A percentile compares a stretch with the other conserved stretches of the same genome.
Evolutionary conservation across 2,797 vertebrate species (phyloP).

Genomic region (Alfaro cultratus): DNA sequence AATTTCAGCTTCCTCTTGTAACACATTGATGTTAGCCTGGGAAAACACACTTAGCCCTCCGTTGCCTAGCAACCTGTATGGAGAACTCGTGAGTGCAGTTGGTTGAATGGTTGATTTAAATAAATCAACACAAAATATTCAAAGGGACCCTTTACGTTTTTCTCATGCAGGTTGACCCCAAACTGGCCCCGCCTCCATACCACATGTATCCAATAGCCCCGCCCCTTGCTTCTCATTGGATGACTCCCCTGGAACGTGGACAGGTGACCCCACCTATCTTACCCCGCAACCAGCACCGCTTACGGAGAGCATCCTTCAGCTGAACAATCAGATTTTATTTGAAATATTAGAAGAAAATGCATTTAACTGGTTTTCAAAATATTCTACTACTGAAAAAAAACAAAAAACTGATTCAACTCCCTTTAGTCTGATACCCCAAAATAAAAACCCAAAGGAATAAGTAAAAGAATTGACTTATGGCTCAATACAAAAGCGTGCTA

Average conservation of each 20-base stretch:
- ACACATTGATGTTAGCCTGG: background rate
- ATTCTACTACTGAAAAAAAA: background rate
- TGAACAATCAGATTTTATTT: background rate
- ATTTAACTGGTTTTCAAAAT: background rate
- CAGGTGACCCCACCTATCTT: background rate
- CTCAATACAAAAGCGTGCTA: background rate
- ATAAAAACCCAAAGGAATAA: background rate
- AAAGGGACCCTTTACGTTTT: conserved; percentile 2
- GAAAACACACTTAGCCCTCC: background rate
- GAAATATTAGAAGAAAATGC: background rate
- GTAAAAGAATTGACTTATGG: background rate
- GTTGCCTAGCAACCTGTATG: background rate
- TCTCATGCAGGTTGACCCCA: conserved; percentile 70
- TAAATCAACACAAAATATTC: background rate
- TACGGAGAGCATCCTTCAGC: background rate
- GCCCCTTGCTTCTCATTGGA: conserved; percentile 39
- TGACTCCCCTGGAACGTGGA: background rate
- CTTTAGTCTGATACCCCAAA: background rate
- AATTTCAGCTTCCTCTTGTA: background rate
- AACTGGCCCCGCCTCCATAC: conserved; percentile 39
- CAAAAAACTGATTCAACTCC: background rate
- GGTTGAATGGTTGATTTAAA: background rate
- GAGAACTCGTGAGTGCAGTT: background rate
- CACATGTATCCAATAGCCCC: conserved; percentile 51
- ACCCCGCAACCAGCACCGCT: background rate